A percentile compares a stretch with the other conserved stretches of the same genome.
Conservation (phyloP, 2,113 vertebrate species). For the Fulmarus glacialis region DNA sequence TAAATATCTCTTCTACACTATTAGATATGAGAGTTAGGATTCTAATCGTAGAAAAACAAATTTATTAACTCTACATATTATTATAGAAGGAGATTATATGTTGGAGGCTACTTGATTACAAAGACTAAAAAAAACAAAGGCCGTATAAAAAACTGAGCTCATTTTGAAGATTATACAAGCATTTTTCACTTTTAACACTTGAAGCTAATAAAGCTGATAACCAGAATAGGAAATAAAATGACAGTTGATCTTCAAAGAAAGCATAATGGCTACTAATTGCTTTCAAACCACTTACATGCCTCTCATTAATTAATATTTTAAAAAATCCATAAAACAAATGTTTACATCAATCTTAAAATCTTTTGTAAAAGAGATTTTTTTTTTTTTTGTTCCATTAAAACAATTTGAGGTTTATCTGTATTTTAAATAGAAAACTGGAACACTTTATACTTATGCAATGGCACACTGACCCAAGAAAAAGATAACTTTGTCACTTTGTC, state of each 20-base stretch:
- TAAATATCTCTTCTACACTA: not conserved
- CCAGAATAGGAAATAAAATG: slow-evolving; percentile 26
- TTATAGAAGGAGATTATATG: not conserved
- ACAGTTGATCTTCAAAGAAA: not conserved
- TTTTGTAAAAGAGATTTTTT: not conserved
- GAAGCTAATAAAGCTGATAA: slow-evolving; percentile 17
- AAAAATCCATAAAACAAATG: not conserved
- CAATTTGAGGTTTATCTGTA: not conserved
- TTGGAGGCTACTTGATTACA: not conserved
- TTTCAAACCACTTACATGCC: not conserved
- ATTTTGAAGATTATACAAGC: not conserved
- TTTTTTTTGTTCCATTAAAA: not conserved
- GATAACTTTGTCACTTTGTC: slow-evolving; percentile 29
- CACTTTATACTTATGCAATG: slow-evolving; percentile 19
- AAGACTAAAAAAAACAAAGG: not conserved
- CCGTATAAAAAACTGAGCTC: not conserved
- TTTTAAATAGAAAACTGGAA: not conserved
- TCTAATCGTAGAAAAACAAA: not conserved
- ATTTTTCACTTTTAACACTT: slow-evolving; percentile 5
- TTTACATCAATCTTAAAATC: not conserved
- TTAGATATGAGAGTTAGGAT: not conserved
- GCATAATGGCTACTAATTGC: slow-evolving; percentile 9
- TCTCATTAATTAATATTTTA: not conserved
- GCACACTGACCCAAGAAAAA: slow-evolving; percentile 51
- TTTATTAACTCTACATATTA: not conserved